phyloP scores from a whole-genome alignment of 2,797 vertebrate species.

The Notamacropus eugenii region DNA sequence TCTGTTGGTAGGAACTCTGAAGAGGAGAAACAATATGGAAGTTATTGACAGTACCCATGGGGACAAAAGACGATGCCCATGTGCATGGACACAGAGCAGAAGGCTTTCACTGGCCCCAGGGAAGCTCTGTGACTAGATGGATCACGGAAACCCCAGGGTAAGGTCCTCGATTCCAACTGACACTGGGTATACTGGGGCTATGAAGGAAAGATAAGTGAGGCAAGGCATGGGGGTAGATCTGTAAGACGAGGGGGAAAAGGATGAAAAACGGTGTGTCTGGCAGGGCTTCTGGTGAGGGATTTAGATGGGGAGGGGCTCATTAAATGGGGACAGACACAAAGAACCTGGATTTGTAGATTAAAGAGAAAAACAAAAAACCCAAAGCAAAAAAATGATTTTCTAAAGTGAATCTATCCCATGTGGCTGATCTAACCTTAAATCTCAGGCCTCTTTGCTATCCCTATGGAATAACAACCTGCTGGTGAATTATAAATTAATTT shows the following conservation, averaged over 20 bases:
- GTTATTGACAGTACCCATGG: not conserved
- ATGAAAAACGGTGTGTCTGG: not conserved
- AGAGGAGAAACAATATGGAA: not conserved
- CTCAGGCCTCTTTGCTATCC: constrained; percentile 26
- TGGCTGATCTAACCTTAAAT: constrained; percentile 8
- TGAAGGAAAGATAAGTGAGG: too few species aligned
- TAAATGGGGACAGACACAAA: constrained; percentile 16
- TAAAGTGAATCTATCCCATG: constrained; percentile 1
- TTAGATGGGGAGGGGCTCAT: not conserved
- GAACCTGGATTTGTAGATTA: constrained; percentile 12
- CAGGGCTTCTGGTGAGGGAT: not conserved
- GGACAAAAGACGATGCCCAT: not conserved
- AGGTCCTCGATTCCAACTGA: not conserved
- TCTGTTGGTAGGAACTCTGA: not conserved
- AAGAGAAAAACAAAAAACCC: constrained; percentile 1
- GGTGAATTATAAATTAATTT: constrained; percentile 32
- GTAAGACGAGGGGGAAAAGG: not conserved
- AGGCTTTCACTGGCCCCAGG: not conserved
- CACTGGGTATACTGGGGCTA: too few species aligned
- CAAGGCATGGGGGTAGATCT: too few species aligned
- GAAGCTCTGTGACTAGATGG: not conserved
- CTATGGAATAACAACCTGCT: constrained; percentile 6
- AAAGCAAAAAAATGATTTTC: not conserved
- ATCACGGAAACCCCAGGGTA: not conserved
- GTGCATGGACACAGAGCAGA: not conserved